These are phyloP conservation scores for Heteromormyrus szaboi DNA, from an alignment of 2,797 vertebrate species.

Conservation along the genomic window DNA sequence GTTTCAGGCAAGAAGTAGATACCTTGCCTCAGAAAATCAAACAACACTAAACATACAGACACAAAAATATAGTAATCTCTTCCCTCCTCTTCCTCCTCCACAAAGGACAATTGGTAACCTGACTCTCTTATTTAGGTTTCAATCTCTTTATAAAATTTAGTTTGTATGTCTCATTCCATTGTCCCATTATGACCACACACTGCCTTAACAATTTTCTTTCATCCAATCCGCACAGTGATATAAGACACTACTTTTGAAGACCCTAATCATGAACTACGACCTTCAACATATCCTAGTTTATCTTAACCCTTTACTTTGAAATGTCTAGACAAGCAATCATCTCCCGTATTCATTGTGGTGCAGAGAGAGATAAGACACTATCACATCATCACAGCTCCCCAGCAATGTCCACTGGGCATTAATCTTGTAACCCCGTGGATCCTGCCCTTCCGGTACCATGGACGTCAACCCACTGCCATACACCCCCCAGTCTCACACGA, in stretches of 20 bases:
- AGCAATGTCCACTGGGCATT: slow-evolving; percentile 24
- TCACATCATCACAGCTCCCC: slow-evolving; percentile 36
- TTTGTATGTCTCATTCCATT: background rate
- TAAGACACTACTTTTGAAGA: background rate
- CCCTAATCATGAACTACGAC: background rate
- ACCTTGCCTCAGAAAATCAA: background rate
- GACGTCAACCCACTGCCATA: background rate
- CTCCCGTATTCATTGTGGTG: slow-evolving; percentile 31
- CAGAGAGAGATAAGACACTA: slow-evolving; percentile 30
- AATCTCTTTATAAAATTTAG: background rate
- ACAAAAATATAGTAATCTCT: background rate
- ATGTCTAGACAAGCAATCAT: background rate
- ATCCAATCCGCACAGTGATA: background rate
- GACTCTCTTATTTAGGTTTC: background rate
- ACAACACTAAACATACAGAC: background rate
- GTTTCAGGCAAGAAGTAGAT: background rate
- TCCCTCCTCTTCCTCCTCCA: background rate
- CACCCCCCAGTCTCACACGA: background rate
- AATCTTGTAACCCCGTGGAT: slow-evolving; percentile 29
- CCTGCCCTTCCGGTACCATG: slow-evolving; percentile 13
- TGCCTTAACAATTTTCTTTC: background rate
- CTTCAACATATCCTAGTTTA: background rate
- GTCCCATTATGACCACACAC: background rate
- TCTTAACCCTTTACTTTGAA: background rate
- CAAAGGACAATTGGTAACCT: background rate